Conservation (phyloP, 2,113 vertebrate species). For the Athene noctua region DNA sequence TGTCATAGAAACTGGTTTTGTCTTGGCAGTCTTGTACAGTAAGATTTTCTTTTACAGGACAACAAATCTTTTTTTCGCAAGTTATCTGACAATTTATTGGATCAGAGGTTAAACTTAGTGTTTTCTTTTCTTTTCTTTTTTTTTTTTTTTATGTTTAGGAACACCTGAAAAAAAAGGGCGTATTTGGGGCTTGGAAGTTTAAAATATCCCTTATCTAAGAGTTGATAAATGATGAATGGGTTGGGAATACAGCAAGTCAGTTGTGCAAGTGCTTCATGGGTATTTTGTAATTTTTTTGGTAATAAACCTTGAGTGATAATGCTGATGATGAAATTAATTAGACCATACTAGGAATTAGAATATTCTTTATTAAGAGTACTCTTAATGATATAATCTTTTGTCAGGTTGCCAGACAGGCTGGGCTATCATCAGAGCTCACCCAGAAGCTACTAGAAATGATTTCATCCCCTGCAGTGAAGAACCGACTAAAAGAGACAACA, state of each 20-base stretch:
- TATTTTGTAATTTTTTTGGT: not conserved
- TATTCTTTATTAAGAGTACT: not conserved
- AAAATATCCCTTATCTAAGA: not conserved
- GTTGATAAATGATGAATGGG: not conserved
- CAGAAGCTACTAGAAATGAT: constrained; percentile 69
- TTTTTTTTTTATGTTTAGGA: not conserved
- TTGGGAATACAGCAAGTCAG: not conserved
- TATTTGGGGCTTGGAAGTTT: not conserved
- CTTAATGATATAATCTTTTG: not conserved
- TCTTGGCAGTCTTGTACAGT: not conserved
- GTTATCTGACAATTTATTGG: not conserved
- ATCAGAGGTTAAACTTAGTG: not conserved
- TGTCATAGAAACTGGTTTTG: not conserved
- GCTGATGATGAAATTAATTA: not conserved
- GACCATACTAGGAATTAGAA: not conserved
- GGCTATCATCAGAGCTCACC: constrained; percentile 74
- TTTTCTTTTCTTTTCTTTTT: not conserved
- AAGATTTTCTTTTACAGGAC: not conserved
- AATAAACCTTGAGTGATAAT: not conserved
- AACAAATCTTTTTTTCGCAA: not conserved
- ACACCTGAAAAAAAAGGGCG: not conserved
- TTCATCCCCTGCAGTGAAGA: constrained; percentile 80
- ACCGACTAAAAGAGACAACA: constrained; percentile 80
- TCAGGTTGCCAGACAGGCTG: constrained; percentile 83
- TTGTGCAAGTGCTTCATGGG: not conserved